Conservation (phyloP, 2,797 vertebrate genomes). For the Ispidina picta region DNA sequence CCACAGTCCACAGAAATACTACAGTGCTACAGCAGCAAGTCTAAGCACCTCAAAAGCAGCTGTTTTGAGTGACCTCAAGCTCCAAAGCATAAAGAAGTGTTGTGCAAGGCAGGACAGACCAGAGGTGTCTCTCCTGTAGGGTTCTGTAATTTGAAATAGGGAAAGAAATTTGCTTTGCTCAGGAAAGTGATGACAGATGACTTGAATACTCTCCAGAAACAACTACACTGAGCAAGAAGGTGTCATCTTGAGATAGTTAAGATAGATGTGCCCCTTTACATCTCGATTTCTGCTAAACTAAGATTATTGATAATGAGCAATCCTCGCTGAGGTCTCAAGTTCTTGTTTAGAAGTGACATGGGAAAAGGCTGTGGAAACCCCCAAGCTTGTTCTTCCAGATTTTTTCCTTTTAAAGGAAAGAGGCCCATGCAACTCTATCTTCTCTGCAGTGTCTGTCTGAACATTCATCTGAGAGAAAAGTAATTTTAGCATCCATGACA, state of each 20-base stretch:
- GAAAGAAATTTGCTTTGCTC: background rate
- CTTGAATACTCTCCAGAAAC: constrained; percentile 23
- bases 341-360: constrained; percentile 60
- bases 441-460: constrained; percentile 33
- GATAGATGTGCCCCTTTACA: background rate
- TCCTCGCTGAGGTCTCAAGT: background rate
- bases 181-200: background rate
- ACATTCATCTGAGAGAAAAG: constrained; percentile 51
- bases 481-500: constrained; percentile 66
- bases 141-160: background rate
- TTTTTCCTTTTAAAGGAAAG: constrained; percentile 60
- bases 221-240: background rate
- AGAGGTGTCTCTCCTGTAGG: background rate
- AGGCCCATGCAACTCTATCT: constrained; percentile 57
- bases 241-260: constrained; percentile 3
- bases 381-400: constrained; percentile 63
- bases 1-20: background rate
- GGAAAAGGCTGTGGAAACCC: constrained; percentile 74
- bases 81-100: background rate
- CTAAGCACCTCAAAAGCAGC: background rate
- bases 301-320: constrained; percentile 22
- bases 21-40: background rate
- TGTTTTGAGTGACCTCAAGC: background rate
- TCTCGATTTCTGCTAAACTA: constrained; percentile 42
- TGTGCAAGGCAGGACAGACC: background rate